These are phyloP conservation scores for Brachyhypopomus gauderio DNA, from an alignment of 2,113 vertebrate species.

Conservation along the genomic window DNA sequence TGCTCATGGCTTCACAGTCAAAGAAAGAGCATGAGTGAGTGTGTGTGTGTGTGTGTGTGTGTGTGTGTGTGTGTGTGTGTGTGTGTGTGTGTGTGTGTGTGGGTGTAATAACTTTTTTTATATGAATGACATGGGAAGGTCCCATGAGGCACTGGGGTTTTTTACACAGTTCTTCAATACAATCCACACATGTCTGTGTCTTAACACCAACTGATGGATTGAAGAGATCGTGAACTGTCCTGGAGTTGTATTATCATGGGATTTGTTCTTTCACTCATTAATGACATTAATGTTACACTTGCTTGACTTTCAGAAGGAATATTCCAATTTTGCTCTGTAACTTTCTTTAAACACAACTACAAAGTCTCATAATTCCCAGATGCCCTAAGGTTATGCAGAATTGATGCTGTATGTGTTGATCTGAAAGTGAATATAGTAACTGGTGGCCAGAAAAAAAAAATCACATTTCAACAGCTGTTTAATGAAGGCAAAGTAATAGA, in stretches of 20 bases:
- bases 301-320: not conserved
- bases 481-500: slow-evolving; percentile 43
- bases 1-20: slow-evolving; percentile 31
- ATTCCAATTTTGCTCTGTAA: not conserved
- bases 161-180: slow-evolving; percentile 14
- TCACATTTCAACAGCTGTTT: slow-evolving; percentile 23
- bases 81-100: too few species aligned
- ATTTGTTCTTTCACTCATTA: too few species aligned
- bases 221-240: not conserved
- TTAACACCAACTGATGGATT: not conserved
- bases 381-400: not conserved
- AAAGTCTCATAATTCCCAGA: not conserved
- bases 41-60: too few species aligned
- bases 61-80: too few species aligned
- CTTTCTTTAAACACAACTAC: not conserved
- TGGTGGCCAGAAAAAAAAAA: not conserved
- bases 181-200: not conserved
- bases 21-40: not conserved
- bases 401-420: not conserved
- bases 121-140: slow-evolving; percentile 43
- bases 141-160: slow-evolving; percentile 16
- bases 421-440: not conserved
- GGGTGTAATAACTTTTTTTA: slow-evolving; percentile 13
- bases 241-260: not conserved
- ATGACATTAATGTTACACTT: not conserved